Evolutionary conservation across 2,113 vertebrate genomes (phyloP), one percentile per base, ranked within the genome.

Genomic region (Bufo gargarizans): DNA sequence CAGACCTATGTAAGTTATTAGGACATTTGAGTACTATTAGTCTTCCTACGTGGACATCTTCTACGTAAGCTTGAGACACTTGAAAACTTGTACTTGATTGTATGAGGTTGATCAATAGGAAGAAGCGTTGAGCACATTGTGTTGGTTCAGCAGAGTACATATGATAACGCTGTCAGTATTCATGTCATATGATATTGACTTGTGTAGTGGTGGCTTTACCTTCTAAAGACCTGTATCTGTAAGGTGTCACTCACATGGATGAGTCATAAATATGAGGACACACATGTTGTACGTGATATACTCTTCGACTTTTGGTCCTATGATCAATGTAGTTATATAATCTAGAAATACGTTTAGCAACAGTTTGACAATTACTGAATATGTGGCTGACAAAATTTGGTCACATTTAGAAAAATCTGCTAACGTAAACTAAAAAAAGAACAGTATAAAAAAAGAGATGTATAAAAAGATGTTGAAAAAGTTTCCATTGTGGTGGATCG

Each of bases 401-500:
- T 55, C 11, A 20, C n/a, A 47, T 76, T 77, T 63, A 13, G 71
- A 47, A 53, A 61, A 33, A 53, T 77, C 17, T 59, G 43, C 43
- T 58, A 61, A 2, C 45, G 19, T 9, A n/a, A 20, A 79, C 5
- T 10, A 16, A 85, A 69, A 20, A 65, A 33, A 79, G n/a, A 7
- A 14, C 16, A 53, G 19, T 14, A 78, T 20, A 47, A 33, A 33
- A 33, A 33, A 19, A 22, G 33, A 6, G 20, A 49, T 71, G 33
- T 33, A 33, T 1, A 33, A 19, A 22, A 50, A 6, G 20, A 49
- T 71, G 20, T n/a, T 69, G 45, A 79, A n/a, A 77, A 56, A 87
- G 65, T 88, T 88, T 88, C 86, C 86, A 53, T 74, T 88, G 86
- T 63, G 78, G 78, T 87, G 53, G 47, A 80, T 88, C 67, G 82